Evolutionary conservation across 2,888 invertebrate species (phyloP), one percentile per base, ranked within the genome.

Genomic region (Pecten maximus): DNA sequence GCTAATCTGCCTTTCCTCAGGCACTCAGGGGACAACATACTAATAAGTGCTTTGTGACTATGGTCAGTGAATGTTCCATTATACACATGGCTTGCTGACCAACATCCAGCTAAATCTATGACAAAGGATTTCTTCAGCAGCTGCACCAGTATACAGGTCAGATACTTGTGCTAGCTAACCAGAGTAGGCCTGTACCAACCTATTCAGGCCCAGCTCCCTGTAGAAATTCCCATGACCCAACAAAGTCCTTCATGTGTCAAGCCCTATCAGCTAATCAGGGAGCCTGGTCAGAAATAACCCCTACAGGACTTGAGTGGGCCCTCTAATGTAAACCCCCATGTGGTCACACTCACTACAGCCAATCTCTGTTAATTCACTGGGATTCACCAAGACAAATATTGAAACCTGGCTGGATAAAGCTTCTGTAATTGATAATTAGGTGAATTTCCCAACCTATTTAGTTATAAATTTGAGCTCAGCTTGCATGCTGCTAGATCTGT

Each of bases 401-500:
- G 35, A 74, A 74, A 35, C 74, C 35, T 74, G 74, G 74, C 28
- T 74, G 35, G 74, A 35, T 74, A 74, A 28, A 74, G 74, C 74
- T 74, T 35, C 74, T 35, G 35, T 74, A 74, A 74, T 74, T 74
- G 74, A 74, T 74, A 74, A 74, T 74, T 35, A 74, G 74, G 23
- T 74, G 74, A 74, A 74, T 35, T 74, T 74, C 74, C 74, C 74
- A 74, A 74, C 10, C 74, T 35, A 74, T 74, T 74, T 74, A 74
- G 19, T 35, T 35, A 35, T 74, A 74, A 28, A 74, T 74, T 74
- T 74, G 35, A 8, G 35, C 74, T 10, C 74, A 74, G 74, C 74
- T 74, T 74, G 74, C 44, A 74, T 54, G 19, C n/a, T n/a, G n/a
- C n/a, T n/a, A 54, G 54, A 54, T 54, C 54, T 54, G 54, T 19